phyloP scores from a whole-genome alignment of 2,888 invertebrate species.

The Dryocosmus kuriphilus region DNA sequence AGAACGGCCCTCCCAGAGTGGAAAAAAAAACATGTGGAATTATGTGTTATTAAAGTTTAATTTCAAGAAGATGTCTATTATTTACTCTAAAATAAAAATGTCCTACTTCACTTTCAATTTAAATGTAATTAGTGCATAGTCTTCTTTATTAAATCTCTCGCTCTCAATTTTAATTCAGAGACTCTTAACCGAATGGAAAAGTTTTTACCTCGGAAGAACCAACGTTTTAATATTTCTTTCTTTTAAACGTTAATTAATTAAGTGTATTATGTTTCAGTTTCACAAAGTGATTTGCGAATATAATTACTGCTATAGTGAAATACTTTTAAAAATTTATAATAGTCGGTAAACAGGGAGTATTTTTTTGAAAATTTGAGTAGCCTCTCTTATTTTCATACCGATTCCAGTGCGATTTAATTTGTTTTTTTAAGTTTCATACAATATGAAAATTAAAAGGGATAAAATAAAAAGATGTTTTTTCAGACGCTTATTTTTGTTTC shows the following conservation, averaged over 20 bases:
- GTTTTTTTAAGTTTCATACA: background rate
- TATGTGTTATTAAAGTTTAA: constrained; percentile 1
- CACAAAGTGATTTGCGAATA: too few species aligned
- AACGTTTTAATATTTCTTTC: background rate
- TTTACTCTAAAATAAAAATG: background rate
- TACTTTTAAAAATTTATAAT: too few species aligned
- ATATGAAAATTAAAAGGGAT: too few species aligned
- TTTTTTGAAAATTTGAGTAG: too few species aligned
- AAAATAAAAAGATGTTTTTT: background rate
- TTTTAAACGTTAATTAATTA: background rate
- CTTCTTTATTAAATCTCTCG: background rate
- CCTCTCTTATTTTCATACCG: too few species aligned
- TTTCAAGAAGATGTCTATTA: background rate
- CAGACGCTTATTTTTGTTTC: background rate
- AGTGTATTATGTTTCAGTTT: too few species aligned
- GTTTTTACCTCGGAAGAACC: background rate
- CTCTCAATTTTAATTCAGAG: background rate
- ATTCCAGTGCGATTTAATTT: too few species aligned
- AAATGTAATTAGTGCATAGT: background rate
- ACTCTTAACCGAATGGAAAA: background rate
- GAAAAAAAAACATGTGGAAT: constrained; percentile 21
- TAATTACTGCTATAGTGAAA: too few species aligned
- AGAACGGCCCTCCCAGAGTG: background rate
- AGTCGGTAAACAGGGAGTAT: too few species aligned
- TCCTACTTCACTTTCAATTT: background rate